phyloP scores from a whole-genome alignment of 2,797 vertebrate species.

The Zenarchopterus dispar region DNA sequence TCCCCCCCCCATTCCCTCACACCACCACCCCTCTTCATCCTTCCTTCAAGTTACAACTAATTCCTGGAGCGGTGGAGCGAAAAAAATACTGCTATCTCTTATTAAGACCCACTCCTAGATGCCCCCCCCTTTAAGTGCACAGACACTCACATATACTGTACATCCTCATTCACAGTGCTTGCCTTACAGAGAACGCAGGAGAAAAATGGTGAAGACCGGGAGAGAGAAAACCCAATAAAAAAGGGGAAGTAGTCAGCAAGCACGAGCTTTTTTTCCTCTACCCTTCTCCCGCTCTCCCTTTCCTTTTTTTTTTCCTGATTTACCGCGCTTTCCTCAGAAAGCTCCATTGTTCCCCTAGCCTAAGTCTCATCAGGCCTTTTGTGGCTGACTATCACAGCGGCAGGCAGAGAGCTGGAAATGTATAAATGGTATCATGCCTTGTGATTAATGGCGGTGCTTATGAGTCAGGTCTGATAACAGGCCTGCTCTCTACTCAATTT shows the following conservation, averaged over 20 bases:
- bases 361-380: constrained; percentile 99
- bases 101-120: constrained; percentile 79
- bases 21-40: constrained; percentile 63
- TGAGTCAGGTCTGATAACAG: constrained; percentile 99
- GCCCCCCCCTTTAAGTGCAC: constrained; percentile 45
- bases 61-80: constrained; percentile 75
- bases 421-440: constrained; percentile 99
- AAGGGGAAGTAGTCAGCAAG: constrained; percentile 82
- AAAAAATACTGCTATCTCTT: constrained; percentile 78
- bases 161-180: constrained; percentile 52
- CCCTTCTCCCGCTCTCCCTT: constrained; percentile 70
- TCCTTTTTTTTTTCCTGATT: constrained; percentile 90
- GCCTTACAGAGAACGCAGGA: constrained; percentile 66
- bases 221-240: constrained; percentile 65
- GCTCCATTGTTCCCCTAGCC: constrained; percentile 99
- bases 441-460: constrained; percentile 99
- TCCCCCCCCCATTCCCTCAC: constrained; percentile 25
- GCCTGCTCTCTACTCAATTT: constrained; percentile 99
- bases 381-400: constrained; percentile 99
- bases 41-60: constrained; percentile 79
- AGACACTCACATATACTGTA: constrained; percentile 40
- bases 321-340: constrained; percentile 99
- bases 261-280: constrained; percentile 70
- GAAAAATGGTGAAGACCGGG: constrained; percentile 66
- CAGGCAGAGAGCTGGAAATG: constrained; percentile 99